Evolutionary conservation across 2,113 vertebrate species (phyloP).

Genomic region (Bujurquina vittata): DNA sequence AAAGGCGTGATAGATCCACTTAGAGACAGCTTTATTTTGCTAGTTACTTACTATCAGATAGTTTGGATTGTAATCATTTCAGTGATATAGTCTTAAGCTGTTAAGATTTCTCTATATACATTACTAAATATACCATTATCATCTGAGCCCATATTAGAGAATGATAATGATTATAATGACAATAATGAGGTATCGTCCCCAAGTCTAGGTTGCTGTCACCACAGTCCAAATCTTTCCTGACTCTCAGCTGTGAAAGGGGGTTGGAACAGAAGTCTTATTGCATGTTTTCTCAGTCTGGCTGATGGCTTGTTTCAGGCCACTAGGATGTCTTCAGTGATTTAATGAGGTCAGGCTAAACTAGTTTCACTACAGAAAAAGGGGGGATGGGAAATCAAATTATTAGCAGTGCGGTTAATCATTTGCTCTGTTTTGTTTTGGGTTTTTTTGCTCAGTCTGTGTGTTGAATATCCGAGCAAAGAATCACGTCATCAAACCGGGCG

Average conservation of each 20-base stretch:
- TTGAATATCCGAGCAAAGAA: conserved; percentile 4
- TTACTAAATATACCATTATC: neutral
- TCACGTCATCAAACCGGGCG: neutral
- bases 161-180: neutral
- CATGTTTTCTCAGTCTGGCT: conserved; percentile 44
- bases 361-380: conserved; percentile 55
- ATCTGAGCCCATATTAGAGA: neutral
- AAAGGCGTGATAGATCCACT: neutral
- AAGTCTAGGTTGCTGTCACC: neutral
- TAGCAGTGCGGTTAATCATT: conserved; percentile 46
- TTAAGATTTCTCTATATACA: neutral
- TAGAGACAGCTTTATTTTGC: neutral
- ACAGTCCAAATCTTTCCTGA: neutral
- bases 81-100: neutral
- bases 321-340: conserved; percentile 61
- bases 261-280: neutral
- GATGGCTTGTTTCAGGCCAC: conserved; percentile 60
- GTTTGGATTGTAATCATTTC: neutral
- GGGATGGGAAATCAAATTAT: conserved; percentile 41
- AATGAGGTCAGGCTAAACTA: conserved; percentile 74
- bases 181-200: neutral
- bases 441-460: conserved; percentile 9
- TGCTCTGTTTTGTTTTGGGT: conserved; percentile 9
- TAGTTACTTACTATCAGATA: neutral
- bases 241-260: neutral